Evolutionary conservation across 1,140 invertebrate genomes (phyloP), one percentile per base, ranked within the genome.

Genomic region (Melitaea cinxia): DNA sequence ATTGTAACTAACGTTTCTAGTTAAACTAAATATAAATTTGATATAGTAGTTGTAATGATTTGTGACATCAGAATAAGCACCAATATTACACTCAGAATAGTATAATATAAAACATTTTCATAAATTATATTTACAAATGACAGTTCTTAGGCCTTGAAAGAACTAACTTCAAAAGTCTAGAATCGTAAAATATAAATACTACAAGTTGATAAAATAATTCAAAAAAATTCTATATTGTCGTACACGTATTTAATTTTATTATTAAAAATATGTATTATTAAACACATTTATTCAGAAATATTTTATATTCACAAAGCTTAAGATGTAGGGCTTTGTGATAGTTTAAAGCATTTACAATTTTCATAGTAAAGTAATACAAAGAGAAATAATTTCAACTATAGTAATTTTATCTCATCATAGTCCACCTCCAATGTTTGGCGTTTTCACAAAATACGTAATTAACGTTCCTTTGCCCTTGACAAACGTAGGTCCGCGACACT

Each of bases 391-490:
- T 35, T 37, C 12, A 53, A 21, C 33, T 30, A 33, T 53, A 53
- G 15, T 53, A 21, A 17, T 12, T n/a, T 21, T 21, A 37, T 23
- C 14, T 21, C 10, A 37, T 21, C 7, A 54, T 37, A 37, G 52
- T 58, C 74, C 73, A 49, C 72, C 74, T 7, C 75, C 77, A 19
- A 76, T 59, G 35, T 81, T 85, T 55, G 94, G 94, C 42, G 96
- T 96, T 88, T 95, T 96, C 2, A 98, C 95, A 77, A 98, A 98
- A 84, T 98, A 99, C 0, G 98, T 99, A 23, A 94, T 95, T 55
- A 99, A 91, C 14, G 95, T 97, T 10, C 98, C 98, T 90, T 99
- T 99, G 28, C 98, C 98, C 91, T 99, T 99, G 2, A 99, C 97
- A 72, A 94, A 96, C 0, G 96, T 98, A 0, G 95, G 95, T 0